Conservation (phyloP, 2,888 invertebrate species). For the Rotaria macrura region DNA sequence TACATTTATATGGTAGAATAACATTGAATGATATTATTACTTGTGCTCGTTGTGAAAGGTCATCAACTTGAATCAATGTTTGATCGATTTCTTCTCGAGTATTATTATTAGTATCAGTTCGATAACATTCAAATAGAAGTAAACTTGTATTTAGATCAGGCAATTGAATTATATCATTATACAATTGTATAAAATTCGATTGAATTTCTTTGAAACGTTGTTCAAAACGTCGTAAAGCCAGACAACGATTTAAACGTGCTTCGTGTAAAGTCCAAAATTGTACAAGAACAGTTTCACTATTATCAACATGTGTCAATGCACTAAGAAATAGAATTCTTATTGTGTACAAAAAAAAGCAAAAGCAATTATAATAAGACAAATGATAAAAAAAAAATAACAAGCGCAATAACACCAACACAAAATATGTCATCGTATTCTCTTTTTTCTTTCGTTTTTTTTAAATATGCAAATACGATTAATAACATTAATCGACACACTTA, state of each 20-base stretch:
- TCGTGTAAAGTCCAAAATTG: slow-evolving; percentile 87
- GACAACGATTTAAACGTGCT: slow-evolving; percentile 69
- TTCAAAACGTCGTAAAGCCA: slow-evolving; percentile 81
- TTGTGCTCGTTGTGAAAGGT: background rate
- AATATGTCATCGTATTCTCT: background rate
- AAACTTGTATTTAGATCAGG: background rate
- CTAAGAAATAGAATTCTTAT: slow-evolving; percentile 51
- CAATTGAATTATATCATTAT: background rate
- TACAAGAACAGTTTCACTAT: slow-evolving; percentile 83
- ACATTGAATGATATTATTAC: slow-evolving; percentile 11
- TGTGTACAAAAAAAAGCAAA: background rate
- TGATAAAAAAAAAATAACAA: background rate
- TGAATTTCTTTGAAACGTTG: slow-evolving; percentile 71
- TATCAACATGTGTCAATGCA: slow-evolving; percentile 78
- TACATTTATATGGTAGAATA: background rate
- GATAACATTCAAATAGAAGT: background rate
- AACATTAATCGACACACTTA: background rate
- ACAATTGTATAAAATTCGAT: background rate
- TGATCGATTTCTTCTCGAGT: background rate
- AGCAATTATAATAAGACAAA: background rate
- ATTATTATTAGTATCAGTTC: background rate
- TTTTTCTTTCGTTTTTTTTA: background rate
- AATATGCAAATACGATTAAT: background rate
- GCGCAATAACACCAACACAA: background rate
- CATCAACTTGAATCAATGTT: background rate